Conservation (phyloP, 2,113 vertebrate species). For the Gorilla gorilla region DNA sequence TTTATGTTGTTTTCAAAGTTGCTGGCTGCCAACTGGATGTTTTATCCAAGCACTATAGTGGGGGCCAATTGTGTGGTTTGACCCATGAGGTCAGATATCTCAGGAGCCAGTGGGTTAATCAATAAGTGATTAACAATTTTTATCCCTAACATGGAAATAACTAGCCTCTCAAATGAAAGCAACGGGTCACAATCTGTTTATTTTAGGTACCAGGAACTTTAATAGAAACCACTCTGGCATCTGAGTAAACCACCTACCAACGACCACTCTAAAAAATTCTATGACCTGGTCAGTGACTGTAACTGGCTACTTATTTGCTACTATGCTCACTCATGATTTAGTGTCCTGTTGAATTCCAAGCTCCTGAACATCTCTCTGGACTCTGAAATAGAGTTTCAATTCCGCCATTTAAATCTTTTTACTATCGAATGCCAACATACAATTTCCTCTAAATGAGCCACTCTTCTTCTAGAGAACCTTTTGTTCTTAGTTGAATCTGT, state of each 20-base stretch:
- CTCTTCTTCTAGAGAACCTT: background rate
- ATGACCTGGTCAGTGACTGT: background rate
- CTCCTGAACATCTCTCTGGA: background rate
- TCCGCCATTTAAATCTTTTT: background rate
- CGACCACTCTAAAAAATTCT: background rate
- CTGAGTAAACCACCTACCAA: background rate
- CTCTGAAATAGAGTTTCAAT: background rate
- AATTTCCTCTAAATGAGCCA: background rate
- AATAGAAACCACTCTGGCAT: background rate
- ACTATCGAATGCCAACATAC: background rate
- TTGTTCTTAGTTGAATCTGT: background rate
- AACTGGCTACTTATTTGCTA: background rate
- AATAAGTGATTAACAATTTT: background rate
- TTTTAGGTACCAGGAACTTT: slow-evolving; percentile 8
- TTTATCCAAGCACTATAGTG: background rate
- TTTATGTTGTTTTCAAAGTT: background rate
- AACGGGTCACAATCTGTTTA: background rate
- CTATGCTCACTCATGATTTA: background rate
- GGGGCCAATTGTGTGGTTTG: background rate
- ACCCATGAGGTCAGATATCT: background rate
- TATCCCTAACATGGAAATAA: background rate
- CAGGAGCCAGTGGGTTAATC: background rate
- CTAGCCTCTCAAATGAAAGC: background rate
- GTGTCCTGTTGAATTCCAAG: background rate
- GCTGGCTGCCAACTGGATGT: background rate